Percentiles rank a stretch among this genome's conserved stretches.
These are phyloP conservation scores for Pelobates fuscus DNA, from an alignment of 2,113 vertebrate genomes.

Conservation along the genomic window DNA sequence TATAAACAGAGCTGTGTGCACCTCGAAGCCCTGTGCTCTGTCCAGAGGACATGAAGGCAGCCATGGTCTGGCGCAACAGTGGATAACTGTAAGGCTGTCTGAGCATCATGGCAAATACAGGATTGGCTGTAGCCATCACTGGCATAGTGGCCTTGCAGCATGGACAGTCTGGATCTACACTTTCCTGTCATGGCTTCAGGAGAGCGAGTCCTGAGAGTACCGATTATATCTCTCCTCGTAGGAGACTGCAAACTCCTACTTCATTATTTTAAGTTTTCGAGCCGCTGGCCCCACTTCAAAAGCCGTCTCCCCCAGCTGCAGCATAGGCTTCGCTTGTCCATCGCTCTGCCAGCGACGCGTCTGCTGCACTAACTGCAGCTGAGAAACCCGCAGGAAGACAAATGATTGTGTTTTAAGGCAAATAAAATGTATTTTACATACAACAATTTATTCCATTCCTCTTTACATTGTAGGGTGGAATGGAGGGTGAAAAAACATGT, in stretches of 20 bases:
- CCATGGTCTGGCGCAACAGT: too few species aligned
- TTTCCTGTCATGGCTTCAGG: not conserved
- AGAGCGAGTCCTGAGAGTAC: not conserved
- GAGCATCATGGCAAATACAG: too few species aligned
- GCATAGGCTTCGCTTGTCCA: not conserved
- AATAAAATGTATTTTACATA: not conserved
- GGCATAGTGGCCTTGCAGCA: too few species aligned
- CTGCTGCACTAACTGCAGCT: not conserved
- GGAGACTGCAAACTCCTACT: not conserved
- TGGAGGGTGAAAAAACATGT: too few species aligned
- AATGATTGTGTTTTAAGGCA: not conserved
- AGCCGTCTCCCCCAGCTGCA: not conserved
- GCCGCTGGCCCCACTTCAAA: constrained; percentile 20
- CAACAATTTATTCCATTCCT: not conserved
- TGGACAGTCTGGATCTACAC: too few species aligned
- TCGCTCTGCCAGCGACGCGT: not conserved
- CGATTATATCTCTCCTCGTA: not conserved
- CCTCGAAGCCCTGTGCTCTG: too few species aligned
- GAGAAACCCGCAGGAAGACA: not conserved
- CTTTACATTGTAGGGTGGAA: too few species aligned
- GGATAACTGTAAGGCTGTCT: too few species aligned
- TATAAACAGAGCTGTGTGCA: too few species aligned
- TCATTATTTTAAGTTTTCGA: not conserved
- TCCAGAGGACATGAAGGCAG: too few species aligned
- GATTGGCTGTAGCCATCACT: too few species aligned